Conservation (phyloP, 1,140 invertebrate genomes). For the Linepithema humile region DNA sequence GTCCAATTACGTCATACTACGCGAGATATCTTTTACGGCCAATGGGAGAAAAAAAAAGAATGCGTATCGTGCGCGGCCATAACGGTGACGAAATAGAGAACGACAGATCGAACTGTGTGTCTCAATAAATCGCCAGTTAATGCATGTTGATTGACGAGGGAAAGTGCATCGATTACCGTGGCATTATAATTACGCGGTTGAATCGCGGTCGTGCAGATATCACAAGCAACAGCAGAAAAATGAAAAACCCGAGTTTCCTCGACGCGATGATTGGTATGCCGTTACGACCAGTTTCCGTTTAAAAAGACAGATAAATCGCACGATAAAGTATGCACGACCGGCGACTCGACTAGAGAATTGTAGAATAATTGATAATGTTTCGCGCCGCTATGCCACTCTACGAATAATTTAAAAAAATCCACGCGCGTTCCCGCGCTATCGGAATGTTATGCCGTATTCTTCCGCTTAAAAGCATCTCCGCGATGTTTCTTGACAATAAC, state of each 20-base stretch:
- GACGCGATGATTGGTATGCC: not conserved
- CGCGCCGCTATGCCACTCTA: not conserved
- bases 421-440: slow-evolving; percentile 21
- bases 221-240: slow-evolving; percentile 10
- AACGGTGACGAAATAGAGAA: slow-evolving; percentile 29
- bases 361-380: slow-evolving; percentile 32
- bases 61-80: not conserved
- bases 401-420: slow-evolving; percentile 29
- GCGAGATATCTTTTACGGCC: slow-evolving; percentile 17
- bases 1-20: not conserved
- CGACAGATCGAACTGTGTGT: slow-evolving; percentile 11
- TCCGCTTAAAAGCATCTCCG: slow-evolving; percentile 37
- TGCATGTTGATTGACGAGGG: slow-evolving; percentile 34
- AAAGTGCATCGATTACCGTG: slow-evolving; percentile 48
- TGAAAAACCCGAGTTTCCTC: slow-evolving; percentile 8
- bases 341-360: not conserved
- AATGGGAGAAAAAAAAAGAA: slow-evolving; percentile 10
- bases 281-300: slow-evolving; percentile 13
- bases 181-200: slow-evolving; percentile 73
- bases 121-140: slow-evolving; percentile 11
- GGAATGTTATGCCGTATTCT: slow-evolving; percentile 40
- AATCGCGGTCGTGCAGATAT: slow-evolving; percentile 67
- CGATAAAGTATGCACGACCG: slow-evolving; percentile 10
- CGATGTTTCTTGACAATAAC: slow-evolving; percentile 35
- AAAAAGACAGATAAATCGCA: not conserved